Percentiles rank a stretch among this genome's conserved stretches.
These are phyloP conservation scores for sheep (Ovis aries) DNA, from an alignment of 2,113 vertebrate genomes.

Conservation along the genomic window DNA sequence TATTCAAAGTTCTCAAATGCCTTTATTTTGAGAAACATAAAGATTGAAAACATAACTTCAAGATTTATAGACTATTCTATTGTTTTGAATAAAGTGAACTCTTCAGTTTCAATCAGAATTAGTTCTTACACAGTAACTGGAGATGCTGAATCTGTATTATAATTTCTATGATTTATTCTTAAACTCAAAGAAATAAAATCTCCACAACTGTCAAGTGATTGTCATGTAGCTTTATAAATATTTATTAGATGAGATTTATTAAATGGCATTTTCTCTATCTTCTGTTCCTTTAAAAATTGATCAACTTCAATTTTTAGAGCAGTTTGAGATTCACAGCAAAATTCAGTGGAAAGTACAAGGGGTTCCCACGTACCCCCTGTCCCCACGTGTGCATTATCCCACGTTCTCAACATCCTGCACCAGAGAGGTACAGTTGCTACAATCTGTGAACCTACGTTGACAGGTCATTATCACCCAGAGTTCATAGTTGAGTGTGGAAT, in stretches of 20 bases:
- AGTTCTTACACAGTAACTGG: neutral
- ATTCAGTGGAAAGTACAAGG: neutral
- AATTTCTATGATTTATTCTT: constrained; percentile 31
- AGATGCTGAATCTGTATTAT: neutral
- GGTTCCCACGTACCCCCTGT: neutral
- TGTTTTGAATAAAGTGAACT: constrained; percentile 12
- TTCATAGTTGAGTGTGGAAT: neutral
- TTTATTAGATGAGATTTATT: constrained; percentile 43
- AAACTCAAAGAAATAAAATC: constrained; percentile 25
- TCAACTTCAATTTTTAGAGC: neutral
- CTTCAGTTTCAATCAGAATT: neutral
- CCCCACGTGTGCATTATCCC: too few species aligned
- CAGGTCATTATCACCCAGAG: neutral
- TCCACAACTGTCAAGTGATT: neutral
- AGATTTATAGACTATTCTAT: neutral
- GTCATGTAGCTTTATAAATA: constrained; percentile 43
- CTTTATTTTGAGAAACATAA: neutral
- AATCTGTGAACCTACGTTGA: neutral
- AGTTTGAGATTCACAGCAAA: neutral
- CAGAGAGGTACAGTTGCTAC: neutral
- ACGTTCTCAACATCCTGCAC: neutral
- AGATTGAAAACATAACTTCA: neutral
- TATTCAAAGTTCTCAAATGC: neutral
- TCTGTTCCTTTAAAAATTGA: neutral
- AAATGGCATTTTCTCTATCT: neutral